Percentiles rank a stretch among this genome's conserved stretches.
Evolutionary conservation across 2,113 vertebrate genomes (phyloP).

Genomic region (Crotophaga sulcirostris): DNA sequence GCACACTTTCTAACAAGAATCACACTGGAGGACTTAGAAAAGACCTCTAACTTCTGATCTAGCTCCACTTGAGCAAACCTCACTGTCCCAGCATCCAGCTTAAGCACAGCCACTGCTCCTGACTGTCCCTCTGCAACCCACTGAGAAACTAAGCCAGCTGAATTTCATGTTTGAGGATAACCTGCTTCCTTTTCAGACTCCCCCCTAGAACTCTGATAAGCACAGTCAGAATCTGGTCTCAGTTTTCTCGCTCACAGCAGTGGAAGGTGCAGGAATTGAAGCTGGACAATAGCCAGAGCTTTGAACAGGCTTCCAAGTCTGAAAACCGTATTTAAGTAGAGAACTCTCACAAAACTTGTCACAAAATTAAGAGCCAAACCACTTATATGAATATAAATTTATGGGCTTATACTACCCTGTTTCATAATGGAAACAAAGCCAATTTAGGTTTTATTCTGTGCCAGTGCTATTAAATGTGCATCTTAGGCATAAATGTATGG

Average conservation of each 20-base stretch:
- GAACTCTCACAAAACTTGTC: background rate
- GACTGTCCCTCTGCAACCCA: background rate
- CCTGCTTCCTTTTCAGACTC: background rate
- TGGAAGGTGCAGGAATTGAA: background rate
- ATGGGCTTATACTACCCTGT: background rate
- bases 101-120: background rate
- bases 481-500: background rate
- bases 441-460: background rate
- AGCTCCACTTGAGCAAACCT: background rate
- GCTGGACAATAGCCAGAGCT: background rate
- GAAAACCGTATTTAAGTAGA: background rate
- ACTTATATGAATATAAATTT: background rate
- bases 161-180: background rate
- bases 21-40: accelerated
- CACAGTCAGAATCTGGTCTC: background rate
- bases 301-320: background rate
- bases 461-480: background rate
- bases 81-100: background rate
- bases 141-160: background rate
- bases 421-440: slow-evolving; percentile 22
- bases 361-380: background rate
- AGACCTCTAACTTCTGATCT: background rate
- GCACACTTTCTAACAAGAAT: background rate
- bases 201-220: background rate
- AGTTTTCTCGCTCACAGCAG: background rate